Evolutionary conservation across 2,888 invertebrate genomes (phyloP), one percentile per base, ranked within the genome.

Genomic region (Cyclophora albipunctata): DNA sequence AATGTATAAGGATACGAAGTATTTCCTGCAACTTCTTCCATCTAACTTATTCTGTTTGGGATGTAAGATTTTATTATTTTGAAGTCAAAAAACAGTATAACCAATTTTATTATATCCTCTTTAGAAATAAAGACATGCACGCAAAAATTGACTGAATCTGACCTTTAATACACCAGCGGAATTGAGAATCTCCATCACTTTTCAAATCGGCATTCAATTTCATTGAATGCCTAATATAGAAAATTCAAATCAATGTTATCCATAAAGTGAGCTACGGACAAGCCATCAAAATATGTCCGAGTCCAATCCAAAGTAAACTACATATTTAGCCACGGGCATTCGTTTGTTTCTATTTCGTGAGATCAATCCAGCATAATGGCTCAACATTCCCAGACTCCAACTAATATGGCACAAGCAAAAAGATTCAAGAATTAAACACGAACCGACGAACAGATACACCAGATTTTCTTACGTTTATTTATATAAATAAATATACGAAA

Each of bases 401-500:
- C 44, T 50, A 54, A 57, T 54, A 50, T 54, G 46, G 45, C 48
- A 51, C 52, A 47, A 55, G 52, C 55, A 55, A 61, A 59, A 58
- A 61, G 57, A 53, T 50, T 47, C 42, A 48, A 49, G 50, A 49
- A 46, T 48, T 50, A 48, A 43, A 55, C 42, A 37, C 37, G 37
- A 45, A 47, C 42, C 46, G 45, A 47, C 43, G 41, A 45, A 42
- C 40, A 51, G 42, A 47, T 47, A 45, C 45, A 45, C 5, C n/a
- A 53, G 48, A 54, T 54, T 54, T 55, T 50, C 51, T 46, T 45
- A 51, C 47, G 53, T 54, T 57, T 55, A 58, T 58, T 60, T 58
- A 58, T 58, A 57, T n/a, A n/a, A n/a, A n/a, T n/a, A n/a, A n/a
- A n/a, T 58, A 54, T 54, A 49, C 51, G 59, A 63, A 62, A 64